Percentiles rank a stretch among this genome's conserved stretches.
phyloP scores from a whole-genome alignment of 2,888 invertebrate genomes.

The Camptogramma bilineatum region DNA sequence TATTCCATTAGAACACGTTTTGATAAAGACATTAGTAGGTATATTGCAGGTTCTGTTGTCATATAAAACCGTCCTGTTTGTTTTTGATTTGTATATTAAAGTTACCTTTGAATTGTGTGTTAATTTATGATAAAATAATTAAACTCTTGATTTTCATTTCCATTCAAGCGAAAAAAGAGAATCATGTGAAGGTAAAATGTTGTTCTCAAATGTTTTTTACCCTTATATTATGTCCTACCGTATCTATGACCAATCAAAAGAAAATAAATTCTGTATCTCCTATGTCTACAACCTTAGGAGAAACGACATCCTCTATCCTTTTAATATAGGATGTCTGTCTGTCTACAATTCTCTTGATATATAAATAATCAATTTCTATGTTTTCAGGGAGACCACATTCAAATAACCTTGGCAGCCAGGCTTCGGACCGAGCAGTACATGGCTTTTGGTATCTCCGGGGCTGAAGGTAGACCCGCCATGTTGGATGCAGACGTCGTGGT shows the following conservation, averaged over 20 bases:
- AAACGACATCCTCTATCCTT: too few relatives aligned
- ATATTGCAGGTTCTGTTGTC: too few relatives aligned
- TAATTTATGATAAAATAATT: conserved; percentile 9
- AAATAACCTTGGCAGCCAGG: conserved; percentile 91
- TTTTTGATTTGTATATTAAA: background rate
- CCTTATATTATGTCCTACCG: background rate
- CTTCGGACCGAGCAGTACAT: conserved; percentile 94
- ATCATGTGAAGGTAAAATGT: conserved; percentile 67
- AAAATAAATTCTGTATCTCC: too few relatives aligned
- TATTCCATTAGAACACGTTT: too few relatives aligned
- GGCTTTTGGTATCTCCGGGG: conserved; percentile 94
- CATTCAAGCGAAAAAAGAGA: conserved; percentile 68
- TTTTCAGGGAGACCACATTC: conserved; percentile 85
- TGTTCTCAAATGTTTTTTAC: conserved; percentile 32
- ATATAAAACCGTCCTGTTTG: background rate
- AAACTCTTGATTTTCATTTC: conserved; percentile 43
- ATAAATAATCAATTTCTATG: background rate
- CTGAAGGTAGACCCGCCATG: conserved; percentile 91
- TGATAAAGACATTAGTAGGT: too few relatives aligned
- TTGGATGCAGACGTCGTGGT: conserved; percentile 93
- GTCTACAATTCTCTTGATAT: too few relatives aligned
- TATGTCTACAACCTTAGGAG: too few relatives aligned
- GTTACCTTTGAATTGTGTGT: conserved; percentile 2
- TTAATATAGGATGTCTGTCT: too few relatives aligned
- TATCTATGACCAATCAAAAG: background rate